Base-by-base conservation (phyloP, 2,888 invertebrate genomes). In the Drosophila pegasa region DNA sequence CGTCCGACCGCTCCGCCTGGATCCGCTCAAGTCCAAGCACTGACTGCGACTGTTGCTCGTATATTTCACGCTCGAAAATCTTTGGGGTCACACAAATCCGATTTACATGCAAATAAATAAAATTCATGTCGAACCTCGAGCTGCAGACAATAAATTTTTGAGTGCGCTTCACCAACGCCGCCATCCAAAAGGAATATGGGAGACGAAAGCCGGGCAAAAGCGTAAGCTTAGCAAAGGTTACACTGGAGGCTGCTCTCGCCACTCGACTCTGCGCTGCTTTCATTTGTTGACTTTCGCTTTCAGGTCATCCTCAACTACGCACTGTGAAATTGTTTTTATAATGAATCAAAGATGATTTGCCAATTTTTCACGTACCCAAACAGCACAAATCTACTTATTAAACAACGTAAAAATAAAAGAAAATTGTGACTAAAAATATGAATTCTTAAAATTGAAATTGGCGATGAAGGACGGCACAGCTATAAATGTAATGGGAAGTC, bases 101-200 rank as follows among this genome's bases (percentile, higher is more conserved):
- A 89, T 90, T 90, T 87, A 87, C 87, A 90, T 90, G 91, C 86
- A 86, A 89, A 91, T 91, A 91, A 89, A 91, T 90, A 90, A 90
- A 87, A 89, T 84, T 89, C 78, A 86, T 89, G 89, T 86, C 83
- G 79, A 90, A 89, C 78, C 76, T 80, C 75, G 79, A 78, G 78
- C 74, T 78, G 80, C 81, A 76, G 75, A 83, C 80, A 89, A 90
- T 89, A 90, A 88, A 90, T 90, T 83, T 86, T 81, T 89, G 71
- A 86, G 79, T 81, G 81, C 76, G 80, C 82, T 76, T 87, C 79
- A 74, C 68, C 71, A 69, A 59, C 41, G 56, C 43, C 33, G 31
- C 50, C 55, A 54, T n/a, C 45, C 18, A 37, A 43, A 50, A 29
- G 35, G 41, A 57, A 37, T 52, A 52, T 48, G 27, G 37, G 58